These are phyloP conservation scores for Poliocrania exsul DNA, from an alignment of 2,797 vertebrate species.

Conservation along the genomic window DNA sequence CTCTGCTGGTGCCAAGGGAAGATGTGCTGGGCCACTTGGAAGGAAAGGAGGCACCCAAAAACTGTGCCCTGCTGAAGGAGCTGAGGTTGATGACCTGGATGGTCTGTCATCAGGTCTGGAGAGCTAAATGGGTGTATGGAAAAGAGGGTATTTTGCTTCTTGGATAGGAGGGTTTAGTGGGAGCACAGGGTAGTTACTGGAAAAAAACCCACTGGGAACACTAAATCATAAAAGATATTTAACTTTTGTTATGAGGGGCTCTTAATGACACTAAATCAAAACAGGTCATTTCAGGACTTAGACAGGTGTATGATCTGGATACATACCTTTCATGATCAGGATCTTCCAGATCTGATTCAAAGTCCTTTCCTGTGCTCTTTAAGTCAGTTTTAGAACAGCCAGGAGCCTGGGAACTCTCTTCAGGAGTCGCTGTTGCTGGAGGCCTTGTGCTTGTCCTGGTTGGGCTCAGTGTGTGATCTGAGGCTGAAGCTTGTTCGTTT, in stretches of 20 bases:
- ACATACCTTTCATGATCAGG: conserved; percentile 50
- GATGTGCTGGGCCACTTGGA: not conserved
- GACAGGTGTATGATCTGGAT: not conserved
- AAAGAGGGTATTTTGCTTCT: not conserved
- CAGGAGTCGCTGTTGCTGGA: not conserved
- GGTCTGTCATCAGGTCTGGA: not conserved
- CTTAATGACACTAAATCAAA: not conserved
- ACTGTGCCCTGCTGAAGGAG: not conserved
- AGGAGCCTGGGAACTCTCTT: not conserved
- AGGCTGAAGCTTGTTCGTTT: conserved; percentile 9
- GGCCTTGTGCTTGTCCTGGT: conserved; percentile 40
- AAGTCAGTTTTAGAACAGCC: not conserved
- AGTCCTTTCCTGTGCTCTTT: not conserved
- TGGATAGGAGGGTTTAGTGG: not conserved
- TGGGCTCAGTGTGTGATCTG: not conserved
- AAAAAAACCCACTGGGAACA: not conserved
- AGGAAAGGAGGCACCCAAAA: not conserved
- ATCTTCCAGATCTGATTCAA: conserved; percentile 27
- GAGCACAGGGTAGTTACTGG: not conserved
- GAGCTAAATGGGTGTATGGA: not conserved
- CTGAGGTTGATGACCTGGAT: not conserved
- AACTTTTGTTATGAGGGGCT: not conserved
- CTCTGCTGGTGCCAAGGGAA: not conserved
- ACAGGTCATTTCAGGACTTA: not conserved
- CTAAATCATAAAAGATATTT: not conserved